Evolutionary conservation across 1,140 invertebrate species (phyloP), one percentile per base, ranked within the genome.

Genomic region (Sitodiplosis mosellana): DNA sequence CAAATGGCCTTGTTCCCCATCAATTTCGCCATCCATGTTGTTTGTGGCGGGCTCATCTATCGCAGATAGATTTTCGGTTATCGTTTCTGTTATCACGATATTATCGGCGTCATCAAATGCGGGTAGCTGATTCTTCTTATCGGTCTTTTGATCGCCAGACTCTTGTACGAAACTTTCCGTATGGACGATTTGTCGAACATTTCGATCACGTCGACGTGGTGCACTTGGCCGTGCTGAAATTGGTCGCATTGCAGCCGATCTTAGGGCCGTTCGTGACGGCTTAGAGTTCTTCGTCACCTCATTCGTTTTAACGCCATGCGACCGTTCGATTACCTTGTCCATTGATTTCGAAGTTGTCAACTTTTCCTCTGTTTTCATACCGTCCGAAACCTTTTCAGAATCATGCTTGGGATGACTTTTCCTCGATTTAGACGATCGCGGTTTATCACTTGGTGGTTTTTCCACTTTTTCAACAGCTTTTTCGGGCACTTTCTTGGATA

Each of bases 201-300:
- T 65, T 62, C 72, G 53, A 59, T 75, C 70, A 56, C 71, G 69
- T 48, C 81, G 63, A 48, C 77, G 69, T 7, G 84, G 83, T 20
- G 83, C 83, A 42, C 81, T 81, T 1, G 83, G 83, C 48, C 83
- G 69, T 14, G 81, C 80, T 50, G 82, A 86, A 0, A 77, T 74
- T 5, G 83, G 83, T 52, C 83, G 70, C 0, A 76, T 76, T 55
- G 72, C 78, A 15, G 75, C 70, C n/a, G 77, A 77, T 47, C 77
- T 66, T 33, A 76, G 49, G 1, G 69, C 70, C 45, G 69, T 74
- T 51, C 56, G 68, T 2, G 72, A 68, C 68, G 66, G n/a, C 27
- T 21, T 42, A 12, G 15, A 37, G 20, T 18, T 36, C 17, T 27
- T 20, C 2, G 5, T 44, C 2, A 5, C 19, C 19, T 19, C 42